Evolutionary conservation across 2,888 invertebrate genomes (phyloP), one percentile per base, ranked within the genome.

Genomic region (Aporophyla lueneburgensis): DNA sequence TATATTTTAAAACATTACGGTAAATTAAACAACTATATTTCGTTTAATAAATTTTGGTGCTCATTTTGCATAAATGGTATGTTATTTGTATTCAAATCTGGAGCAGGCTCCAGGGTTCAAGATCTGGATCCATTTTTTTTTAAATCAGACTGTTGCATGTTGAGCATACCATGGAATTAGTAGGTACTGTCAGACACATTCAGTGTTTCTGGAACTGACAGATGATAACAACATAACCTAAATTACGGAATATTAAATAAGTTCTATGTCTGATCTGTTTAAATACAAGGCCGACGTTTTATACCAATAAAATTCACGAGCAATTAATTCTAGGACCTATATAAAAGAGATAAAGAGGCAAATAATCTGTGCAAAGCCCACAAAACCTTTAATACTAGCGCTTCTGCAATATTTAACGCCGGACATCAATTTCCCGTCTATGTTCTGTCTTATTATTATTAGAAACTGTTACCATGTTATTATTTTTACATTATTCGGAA

Each of bases 371-470:
- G 7, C 9, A 68, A 51, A 12, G 5, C 33, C 21, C 24, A 65
- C 14, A 75, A 56, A 49, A 68, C 33, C 40, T 59, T 71, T 65
- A 71, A 71, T 69, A 61, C 24, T 12, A 65, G 24, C 54, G 59
- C 24, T 65, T 54, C 53, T 58, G 58, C 46, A 66, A 62, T 73
- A 70, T 73, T 62, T 69, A 51, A 68, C 43, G 53, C 53, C 53
- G 58, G 78, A 82, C 27, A 53, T 78, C 53, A 82, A 78, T 82
- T 81, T 82, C 72, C 72, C 67, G 53, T 21, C 14, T 27, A 67
- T 49, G 21, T 70, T 51, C 69, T 66, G 61, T 81, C 61, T 58
- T 51, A 19, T 75, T 80, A 24, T 61, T 74, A 54, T 76, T 40
- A 49, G 24, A 49, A 68, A 65, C 24, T 21, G 58, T 71, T 69